Conservation (phyloP, 2,888 invertebrate species). For the Morpho achilles region DNA sequence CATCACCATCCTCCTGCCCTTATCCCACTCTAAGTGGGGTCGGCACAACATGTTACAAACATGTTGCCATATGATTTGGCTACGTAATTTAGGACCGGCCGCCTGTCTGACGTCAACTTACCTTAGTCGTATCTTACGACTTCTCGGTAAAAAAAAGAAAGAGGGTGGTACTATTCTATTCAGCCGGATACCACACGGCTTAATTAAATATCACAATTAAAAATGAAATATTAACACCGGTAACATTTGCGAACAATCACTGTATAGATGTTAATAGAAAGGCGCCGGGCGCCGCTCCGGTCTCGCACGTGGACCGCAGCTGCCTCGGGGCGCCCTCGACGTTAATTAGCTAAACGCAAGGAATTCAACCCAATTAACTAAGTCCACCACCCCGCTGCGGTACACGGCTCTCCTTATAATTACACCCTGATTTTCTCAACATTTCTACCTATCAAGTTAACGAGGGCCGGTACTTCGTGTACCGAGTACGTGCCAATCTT, state of each 20-base stretch:
- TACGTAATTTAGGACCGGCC: no score
- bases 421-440: slow-evolving; percentile 26
- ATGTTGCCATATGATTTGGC: no score
- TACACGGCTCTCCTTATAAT: slow-evolving; percentile 27
- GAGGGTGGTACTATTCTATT: no score
- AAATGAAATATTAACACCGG: no score
- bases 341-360: slow-evolving; percentile 67
- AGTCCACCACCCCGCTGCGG: slow-evolving; percentile 33
- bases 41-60: no score
- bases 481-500: not conserved
- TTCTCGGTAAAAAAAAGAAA: no score
- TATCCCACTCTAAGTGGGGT: no score
- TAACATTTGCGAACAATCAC: slow-evolving; percentile 1
- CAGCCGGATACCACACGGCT: no score
- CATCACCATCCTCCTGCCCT: no score
- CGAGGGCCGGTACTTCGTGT: slow-evolving; percentile 4
- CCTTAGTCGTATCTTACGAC: no score
- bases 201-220: no score
- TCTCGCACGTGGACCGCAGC: slow-evolving; percentile 61
- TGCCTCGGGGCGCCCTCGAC: slow-evolving; percentile 45
- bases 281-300: slow-evolving; percentile 19
- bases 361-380: slow-evolving; percentile 61
- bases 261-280: slow-evolving; percentile 13
- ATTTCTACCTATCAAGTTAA: slow-evolving; percentile 16
- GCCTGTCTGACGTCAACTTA: no score